Base-by-base conservation (phyloP, 2,113 vertebrate species). In the Ceratotherium simum region DNA sequence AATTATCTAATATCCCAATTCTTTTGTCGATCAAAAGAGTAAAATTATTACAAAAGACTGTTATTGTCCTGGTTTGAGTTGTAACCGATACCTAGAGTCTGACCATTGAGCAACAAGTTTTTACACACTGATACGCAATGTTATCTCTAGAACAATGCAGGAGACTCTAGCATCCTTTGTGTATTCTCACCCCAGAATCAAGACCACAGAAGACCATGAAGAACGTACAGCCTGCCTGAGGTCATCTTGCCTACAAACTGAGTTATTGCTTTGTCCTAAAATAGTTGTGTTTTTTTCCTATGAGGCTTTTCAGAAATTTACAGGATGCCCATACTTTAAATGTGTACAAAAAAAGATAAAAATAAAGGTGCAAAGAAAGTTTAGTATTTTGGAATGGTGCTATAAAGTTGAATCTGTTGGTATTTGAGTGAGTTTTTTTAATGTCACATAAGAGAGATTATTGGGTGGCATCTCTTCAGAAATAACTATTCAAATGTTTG, bases 341-440 rank as follows among this genome's bases (percentile, higher is more conserved):
- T 96, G 92, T 97, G 80, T 97, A 97, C 56, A 93, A 58, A 12
- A 97, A 96, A 96, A 91, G 90, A 70, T 69, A 65, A 78, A 83
- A 94, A 90, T 33, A 97, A 97, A 97, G 95, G 65, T 95, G 58
- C 96, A 89, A 95, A 98, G 96, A 95, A 96, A 95, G 94, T 95
- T 93, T 92, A 85, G 83, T 96, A 25, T 97, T 90, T 97, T 94
- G 96, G 73, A 98, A 98, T 95, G 96, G 87, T 97, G 95, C 95
- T 94, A 58, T 97, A 85, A 88, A 96, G 65, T 94, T 78, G 76
- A 95, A 67, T 93, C 83, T 97, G 29, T 96, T 98, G 97, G 90
- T 78, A 94, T 96, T 95, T 90, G 76, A 64, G 73, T 96, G 97
- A 18, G 0, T 96, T 95, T 93, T 97, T 95, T 96, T 65, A 95